Evolutionary conservation across 2,113 vertebrate genomes (phyloP).

Genomic region (Syngnathus typhle): DNA sequence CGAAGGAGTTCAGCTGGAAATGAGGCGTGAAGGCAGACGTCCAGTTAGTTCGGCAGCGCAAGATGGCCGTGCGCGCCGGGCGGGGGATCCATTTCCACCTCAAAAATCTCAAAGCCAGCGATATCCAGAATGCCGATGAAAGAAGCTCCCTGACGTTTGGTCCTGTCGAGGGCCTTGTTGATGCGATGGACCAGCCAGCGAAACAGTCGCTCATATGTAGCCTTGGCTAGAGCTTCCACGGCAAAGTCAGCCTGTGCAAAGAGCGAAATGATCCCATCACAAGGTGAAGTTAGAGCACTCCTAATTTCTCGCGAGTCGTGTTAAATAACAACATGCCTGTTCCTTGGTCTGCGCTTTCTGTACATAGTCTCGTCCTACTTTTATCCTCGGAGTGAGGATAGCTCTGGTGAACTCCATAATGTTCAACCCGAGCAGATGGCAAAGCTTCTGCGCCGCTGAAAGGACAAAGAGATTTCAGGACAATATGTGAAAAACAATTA

Average conservation of each 20-base stretch:
- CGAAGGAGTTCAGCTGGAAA: constrained; percentile 90
- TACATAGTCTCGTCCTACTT: constrained; percentile 94
- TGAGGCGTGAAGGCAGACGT: not conserved
- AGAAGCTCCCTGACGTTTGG: constrained; percentile 93
- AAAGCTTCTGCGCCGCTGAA: constrained; percentile 94
- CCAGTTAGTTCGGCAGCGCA: not conserved
- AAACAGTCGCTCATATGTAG: constrained; percentile 94
- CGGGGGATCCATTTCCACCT: constrained; percentile 74
- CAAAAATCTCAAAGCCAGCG: constrained; percentile 98
- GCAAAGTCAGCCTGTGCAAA: constrained; percentile 87
- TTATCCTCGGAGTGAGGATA: constrained; percentile 94
- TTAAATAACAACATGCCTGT: constrained; percentile 71
- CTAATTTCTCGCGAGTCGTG: not conserved
- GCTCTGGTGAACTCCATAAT: constrained; percentile 98
- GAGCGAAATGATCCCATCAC: not conserved
- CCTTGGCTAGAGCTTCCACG: constrained; percentile 93
- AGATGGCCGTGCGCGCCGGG: too few relatives aligned
- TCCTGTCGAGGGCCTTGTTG: constrained; percentile 95
- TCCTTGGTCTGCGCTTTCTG: constrained; percentile 99
- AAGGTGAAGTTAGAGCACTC: too few relatives aligned
- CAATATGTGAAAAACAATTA: not conserved
- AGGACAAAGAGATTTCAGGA: not conserved
- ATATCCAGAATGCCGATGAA: constrained; percentile 99
- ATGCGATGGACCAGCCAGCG: constrained; percentile 98
- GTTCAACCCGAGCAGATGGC: constrained; percentile 94